Conservation (phyloP, 2,888 invertebrate genomes). For the Eupithecia dodoneata region DNA sequence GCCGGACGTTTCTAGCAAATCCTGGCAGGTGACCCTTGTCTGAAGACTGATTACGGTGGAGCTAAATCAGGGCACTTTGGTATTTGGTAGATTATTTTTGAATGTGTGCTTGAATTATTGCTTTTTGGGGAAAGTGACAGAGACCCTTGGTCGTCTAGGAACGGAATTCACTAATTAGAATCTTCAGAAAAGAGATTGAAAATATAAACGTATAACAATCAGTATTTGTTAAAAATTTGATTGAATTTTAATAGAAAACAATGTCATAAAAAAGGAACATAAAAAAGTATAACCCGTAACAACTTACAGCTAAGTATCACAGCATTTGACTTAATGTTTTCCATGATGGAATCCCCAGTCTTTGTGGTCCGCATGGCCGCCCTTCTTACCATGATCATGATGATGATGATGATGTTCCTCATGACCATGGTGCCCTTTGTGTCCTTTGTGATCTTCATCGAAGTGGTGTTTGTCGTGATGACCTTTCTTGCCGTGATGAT, state of each 20-base stretch:
- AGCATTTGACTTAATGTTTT: slow-evolving; percentile 72
- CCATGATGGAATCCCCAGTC: slow-evolving; percentile 79
- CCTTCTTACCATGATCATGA: slow-evolving; percentile 80
- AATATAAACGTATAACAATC: no score
- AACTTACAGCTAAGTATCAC: slow-evolving; percentile 62
- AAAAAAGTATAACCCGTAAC: slow-evolving; percentile 61
- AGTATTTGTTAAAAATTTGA: not conserved
- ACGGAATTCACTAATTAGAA: not conserved
- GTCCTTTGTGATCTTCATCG: slow-evolving; percentile 77
- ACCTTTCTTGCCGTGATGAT: slow-evolving; percentile 76
- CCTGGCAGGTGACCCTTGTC: slow-evolving; percentile 51
- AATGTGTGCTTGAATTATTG: slow-evolving; percentile 13
- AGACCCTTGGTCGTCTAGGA: not conserved
- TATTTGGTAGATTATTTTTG: slow-evolving; percentile 33
- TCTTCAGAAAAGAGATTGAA: not conserved
- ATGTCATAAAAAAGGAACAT: slow-evolving; percentile 51
- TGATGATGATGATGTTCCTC: slow-evolving; percentile 79
- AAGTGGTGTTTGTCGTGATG: slow-evolving; percentile 79
- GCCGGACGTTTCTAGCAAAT: slow-evolving; percentile 43
- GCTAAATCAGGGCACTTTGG: slow-evolving; percentile 28
- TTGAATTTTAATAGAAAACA: not conserved
- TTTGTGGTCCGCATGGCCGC: slow-evolving; percentile 75
- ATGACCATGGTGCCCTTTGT: slow-evolving; percentile 79
- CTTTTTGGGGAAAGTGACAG: slow-evolving; percentile 2
- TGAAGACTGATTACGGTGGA: slow-evolving; percentile 47